Conservation (phyloP, 2,888 invertebrate genomes). For the Rhamnusium bicolor region DNA sequence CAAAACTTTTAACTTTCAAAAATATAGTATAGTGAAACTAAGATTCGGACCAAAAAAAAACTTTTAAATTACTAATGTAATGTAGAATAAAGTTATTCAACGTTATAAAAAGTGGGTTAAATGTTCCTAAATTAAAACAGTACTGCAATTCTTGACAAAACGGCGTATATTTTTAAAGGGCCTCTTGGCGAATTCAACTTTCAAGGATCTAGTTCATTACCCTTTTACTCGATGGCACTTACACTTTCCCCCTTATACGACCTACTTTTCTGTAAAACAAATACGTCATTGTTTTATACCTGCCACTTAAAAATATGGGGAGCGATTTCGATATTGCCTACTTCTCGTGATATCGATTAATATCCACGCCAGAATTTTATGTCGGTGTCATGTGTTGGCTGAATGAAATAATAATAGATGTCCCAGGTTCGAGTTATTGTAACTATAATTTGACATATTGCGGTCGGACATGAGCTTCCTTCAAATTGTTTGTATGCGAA, state of each 20-base stretch:
- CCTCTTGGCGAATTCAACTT: slow-evolving; percentile 29
- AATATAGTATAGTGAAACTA: too few species aligned
- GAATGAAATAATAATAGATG: slow-evolving; percentile 13
- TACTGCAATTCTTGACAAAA: slow-evolving; percentile 26
- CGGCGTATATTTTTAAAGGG: slow-evolving; percentile 34
- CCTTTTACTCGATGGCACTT: slow-evolving; percentile 41
- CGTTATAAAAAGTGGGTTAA: slow-evolving; percentile 33
- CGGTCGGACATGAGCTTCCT: slow-evolving; percentile 15
- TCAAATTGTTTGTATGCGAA: background rate
- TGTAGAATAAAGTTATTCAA: background rate
- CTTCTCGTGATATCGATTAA: slow-evolving; percentile 17
- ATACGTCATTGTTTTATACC: slow-evolving; percentile 34
- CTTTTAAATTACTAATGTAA: too few species aligned
- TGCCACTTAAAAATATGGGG: slow-evolving; percentile 33
- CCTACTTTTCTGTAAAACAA: slow-evolving; percentile 23
- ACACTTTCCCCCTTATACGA: slow-evolving; percentile 13
- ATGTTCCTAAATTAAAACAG: slow-evolving; percentile 26
- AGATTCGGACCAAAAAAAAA: too few species aligned
- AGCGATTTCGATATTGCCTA: slow-evolving; percentile 24
- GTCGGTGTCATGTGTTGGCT: background rate
- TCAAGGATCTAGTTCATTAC: slow-evolving; percentile 40
- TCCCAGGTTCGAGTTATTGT: slow-evolving; percentile 2
- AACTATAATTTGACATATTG: slow-evolving; percentile 23
- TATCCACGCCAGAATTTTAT: background rate
- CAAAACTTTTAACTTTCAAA: too few species aligned